Evolutionary conservation across 1,140 invertebrate genomes (phyloP).

Genomic region (Microplitis mediator): DNA sequence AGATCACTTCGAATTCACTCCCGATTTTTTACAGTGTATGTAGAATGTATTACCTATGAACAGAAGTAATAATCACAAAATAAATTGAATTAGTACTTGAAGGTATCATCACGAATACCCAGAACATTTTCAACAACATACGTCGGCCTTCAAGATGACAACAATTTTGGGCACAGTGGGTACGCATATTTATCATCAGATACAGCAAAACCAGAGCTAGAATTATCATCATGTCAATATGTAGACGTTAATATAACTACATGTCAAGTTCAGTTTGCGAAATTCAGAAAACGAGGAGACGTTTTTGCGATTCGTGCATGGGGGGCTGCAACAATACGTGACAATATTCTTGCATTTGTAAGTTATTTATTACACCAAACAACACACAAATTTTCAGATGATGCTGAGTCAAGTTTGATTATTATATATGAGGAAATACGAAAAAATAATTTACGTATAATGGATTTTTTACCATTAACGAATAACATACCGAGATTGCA

Average conservation of each 20-base stretch:
- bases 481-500: slow-evolving; percentile 14
- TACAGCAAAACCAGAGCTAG: slow-evolving; percentile 20
- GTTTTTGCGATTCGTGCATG: slow-evolving; percentile 40
- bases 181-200: slow-evolving; percentile 27
- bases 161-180: slow-evolving; percentile 33
- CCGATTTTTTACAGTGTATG: not conserved
- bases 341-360: slow-evolving; percentile 44
- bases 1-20: too few species aligned
- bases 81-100: not conserved
- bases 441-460: slow-evolving; percentile 41
- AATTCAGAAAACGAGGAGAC: slow-evolving; percentile 33
- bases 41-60: not conserved
- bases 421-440: slow-evolving; percentile 41
- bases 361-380: slow-evolving; percentile 43
- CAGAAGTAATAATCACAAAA: not conserved
- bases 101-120: not conserved
- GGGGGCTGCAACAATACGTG: slow-evolving; percentile 39
- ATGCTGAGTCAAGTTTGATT: slow-evolving; percentile 37
- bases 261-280: slow-evolving; percentile 35
- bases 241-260: slow-evolving; percentile 36
- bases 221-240: slow-evolving; percentile 39
- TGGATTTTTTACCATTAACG: slow-evolving; percentile 36
- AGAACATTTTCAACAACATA: slow-evolving; percentile 1
- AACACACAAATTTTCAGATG: slow-evolving; percentile 36
- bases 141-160: slow-evolving; percentile 25